phyloP scores from a whole-genome alignment of 2,113 vertebrate genomes.

The Mixornis gularis region DNA sequence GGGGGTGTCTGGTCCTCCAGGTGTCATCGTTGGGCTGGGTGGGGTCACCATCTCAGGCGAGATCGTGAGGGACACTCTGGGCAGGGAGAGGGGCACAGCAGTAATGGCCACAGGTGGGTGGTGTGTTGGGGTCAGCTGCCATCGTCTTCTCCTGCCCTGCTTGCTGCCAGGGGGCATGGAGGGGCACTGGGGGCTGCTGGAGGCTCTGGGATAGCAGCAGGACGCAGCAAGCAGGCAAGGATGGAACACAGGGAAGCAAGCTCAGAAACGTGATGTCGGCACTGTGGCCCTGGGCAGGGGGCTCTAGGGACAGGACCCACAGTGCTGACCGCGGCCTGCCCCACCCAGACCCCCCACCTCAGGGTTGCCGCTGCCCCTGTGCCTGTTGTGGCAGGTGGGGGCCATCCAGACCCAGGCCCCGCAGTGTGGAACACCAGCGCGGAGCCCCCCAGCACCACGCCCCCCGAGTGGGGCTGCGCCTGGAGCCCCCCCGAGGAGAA shows the following conservation, averaged over 20 bases:
- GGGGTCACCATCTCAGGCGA: fast-evolving
- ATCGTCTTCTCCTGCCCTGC: neutral
- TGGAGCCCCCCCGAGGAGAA: neutral
- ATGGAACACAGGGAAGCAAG: neutral
- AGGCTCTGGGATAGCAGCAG: no score
- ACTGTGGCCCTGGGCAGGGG: neutral
- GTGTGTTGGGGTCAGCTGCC: neutral
- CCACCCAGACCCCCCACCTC: neutral
- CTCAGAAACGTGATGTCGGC: neutral
- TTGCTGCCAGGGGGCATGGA: no score
- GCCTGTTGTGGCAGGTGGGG: neutral
- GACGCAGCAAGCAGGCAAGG: no score
- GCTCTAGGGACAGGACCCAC: neutral
- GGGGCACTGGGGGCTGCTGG: neutral
- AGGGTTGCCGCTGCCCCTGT: neutral
- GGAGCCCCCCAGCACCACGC: neutral
- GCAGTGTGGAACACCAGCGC: neutral
- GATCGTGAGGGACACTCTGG: neutral
- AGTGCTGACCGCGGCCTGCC: fast-evolving
- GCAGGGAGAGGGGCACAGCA: no score
- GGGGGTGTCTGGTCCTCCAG: fast-evolving
- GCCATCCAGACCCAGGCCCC: fast-evolving
- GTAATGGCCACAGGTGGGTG: neutral
- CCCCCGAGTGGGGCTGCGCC: neutral
- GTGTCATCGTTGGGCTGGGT: fast-evolving